These are phyloP conservation scores for Stenurella melanura DNA, from an alignment of 2,888 invertebrate species.

Conservation along the genomic window DNA sequence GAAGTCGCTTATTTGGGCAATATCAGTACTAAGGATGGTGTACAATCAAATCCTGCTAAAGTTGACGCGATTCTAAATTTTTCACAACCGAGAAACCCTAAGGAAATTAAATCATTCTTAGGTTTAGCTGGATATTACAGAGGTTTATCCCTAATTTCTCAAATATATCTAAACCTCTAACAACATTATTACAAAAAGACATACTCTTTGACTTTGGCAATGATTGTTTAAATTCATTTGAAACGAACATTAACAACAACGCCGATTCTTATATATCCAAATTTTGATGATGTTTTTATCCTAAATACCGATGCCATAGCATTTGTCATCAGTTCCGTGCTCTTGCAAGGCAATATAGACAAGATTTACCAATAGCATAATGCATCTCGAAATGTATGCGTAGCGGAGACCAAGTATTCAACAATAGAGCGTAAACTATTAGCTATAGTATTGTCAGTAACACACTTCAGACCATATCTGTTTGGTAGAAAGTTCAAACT, in stretches of 20 bases:
- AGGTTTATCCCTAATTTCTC: no score
- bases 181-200: conserved; percentile 24
- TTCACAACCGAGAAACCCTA: no score
- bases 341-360: neutral
- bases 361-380: conserved; percentile 38
- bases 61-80: no score
- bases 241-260: conserved; percentile 13
- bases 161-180: conserved; percentile 22
- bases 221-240: conserved; percentile 7
- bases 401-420: conserved; percentile 35
- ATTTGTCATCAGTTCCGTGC: neutral
- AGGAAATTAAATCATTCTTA: no score
- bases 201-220: conserved; percentile 13
- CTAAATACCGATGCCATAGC: neutral
- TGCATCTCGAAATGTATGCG: conserved; percentile 30
- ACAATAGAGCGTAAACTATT: conserved; percentile 21
- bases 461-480: no score
- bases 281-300: conserved; percentile 25
- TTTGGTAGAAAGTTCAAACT: no score
- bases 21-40: no score
- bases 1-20: no score
- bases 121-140: no score
- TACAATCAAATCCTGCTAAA: no score
- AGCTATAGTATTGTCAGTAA: no score
- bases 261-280: conserved; percentile 16